A percentile compares a stretch with the other conserved stretches of the same genome.
Conservation (phyloP, 2,113 vertebrate species). For the Strix aluco region DNA sequence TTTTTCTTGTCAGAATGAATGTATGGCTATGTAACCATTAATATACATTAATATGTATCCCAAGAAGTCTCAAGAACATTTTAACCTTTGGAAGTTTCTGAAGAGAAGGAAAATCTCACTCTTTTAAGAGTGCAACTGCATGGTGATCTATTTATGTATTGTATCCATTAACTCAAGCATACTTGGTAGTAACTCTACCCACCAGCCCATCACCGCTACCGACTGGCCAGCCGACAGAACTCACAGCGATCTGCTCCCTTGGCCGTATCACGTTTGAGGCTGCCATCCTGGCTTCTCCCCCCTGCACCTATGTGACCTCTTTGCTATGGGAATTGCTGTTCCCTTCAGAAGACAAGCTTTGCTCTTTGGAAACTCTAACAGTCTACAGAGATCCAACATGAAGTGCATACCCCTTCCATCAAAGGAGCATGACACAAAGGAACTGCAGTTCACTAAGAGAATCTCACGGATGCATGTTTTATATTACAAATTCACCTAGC, state of each 20-base stretch:
- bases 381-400: neutral
- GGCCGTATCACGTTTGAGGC: accelerated
- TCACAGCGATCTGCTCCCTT: neutral
- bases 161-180: neutral
- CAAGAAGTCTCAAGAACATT: neutral
- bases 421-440: neutral
- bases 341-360: neutral
- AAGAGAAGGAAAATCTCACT: neutral
- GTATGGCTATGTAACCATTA: neutral
- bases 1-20: neutral
- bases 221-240: accelerated
- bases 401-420: neutral
- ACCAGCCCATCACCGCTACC: neutral
- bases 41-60: neutral
- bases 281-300: neutral
- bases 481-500: neutral
- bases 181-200: neutral
- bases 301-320: neutral
- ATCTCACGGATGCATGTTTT: neutral
- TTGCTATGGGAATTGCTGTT: neutral
- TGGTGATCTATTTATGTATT: neutral
- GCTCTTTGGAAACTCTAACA: neutral
- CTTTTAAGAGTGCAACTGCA: neutral
- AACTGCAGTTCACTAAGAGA: neutral
- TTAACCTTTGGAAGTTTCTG: neutral